Evolutionary conservation across 2,113 vertebrate genomes (phyloP).

Genomic region (Propithecus coquereli): DNA sequence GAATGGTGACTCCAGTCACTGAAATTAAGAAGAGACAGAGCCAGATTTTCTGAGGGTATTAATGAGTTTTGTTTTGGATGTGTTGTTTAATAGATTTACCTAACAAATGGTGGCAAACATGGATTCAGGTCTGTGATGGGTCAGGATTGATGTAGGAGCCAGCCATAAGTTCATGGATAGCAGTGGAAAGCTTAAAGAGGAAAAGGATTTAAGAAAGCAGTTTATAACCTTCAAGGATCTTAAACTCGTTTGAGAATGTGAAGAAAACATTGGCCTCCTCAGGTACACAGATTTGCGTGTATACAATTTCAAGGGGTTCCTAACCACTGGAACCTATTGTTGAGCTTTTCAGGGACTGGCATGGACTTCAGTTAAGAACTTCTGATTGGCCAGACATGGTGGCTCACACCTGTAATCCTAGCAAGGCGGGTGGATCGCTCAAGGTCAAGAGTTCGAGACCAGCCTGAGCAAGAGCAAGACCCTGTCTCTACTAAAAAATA

Average conservation of each 20-base stretch:
- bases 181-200: not conserved
- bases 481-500: too few relatives aligned
- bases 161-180: not conserved
- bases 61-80: not conserved
- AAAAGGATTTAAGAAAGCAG: not conserved
- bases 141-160: not conserved
- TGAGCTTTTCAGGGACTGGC: not conserved
- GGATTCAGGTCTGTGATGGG: not conserved
- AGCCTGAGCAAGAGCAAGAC: too few relatives aligned
- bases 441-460: too few relatives aligned
- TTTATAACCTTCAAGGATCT: not conserved
- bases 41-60: not conserved
- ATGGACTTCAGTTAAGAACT: not conserved
- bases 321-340: not conserved
- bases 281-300: not conserved
- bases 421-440: too few relatives aligned
- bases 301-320: not conserved
- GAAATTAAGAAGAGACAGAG: not conserved
- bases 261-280: not conserved
- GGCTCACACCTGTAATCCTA: too few relatives aligned
- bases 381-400: too few relatives aligned
- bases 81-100: not conserved
- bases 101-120: not conserved
- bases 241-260: not conserved
- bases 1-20: not conserved